A percentile compares a stretch with the other conserved stretches of the same genome.
Evolutionary conservation across 2,113 vertebrate genomes (phyloP).

Genomic region (Micronisus gabar): DNA sequence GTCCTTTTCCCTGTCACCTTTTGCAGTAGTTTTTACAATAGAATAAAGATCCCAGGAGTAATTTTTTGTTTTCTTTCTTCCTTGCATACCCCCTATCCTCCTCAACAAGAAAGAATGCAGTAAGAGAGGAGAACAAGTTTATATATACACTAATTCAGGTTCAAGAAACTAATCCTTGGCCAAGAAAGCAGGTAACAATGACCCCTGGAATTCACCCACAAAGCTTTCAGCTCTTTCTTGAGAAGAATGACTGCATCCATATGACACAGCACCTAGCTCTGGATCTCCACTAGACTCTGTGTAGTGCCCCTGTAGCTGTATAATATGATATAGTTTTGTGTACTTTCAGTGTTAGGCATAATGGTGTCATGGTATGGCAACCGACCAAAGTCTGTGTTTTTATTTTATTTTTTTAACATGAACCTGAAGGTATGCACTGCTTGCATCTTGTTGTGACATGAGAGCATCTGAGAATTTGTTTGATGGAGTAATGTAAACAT

Average conservation of each 20-base stretch:
- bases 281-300: background rate
- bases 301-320: background rate
- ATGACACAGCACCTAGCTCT: background rate
- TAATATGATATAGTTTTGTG: background rate
- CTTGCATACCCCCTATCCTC: background rate
- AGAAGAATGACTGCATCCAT: background rate
- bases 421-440: background rate
- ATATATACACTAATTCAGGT: background rate
- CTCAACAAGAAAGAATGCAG: background rate
- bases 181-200: background rate
- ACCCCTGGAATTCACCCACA: background rate
- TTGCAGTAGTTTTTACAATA: background rate
- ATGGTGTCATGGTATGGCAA: background rate
- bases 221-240: background rate
- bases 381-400: fast-evolving
- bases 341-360: background rate
- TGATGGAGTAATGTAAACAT: background rate
- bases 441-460: background rate
- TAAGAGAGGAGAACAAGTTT: background rate
- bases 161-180: background rate
- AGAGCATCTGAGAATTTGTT: background rate
- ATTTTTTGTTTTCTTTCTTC: background rate
- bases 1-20: background rate
- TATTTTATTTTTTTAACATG: background rate
- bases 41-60: background rate